Percentiles rank a stretch among this genome's conserved stretches.
These are phyloP conservation scores for Lagorchestes hirsutus DNA, from an alignment of 2,797 vertebrate species.

Conservation along the genomic window DNA sequence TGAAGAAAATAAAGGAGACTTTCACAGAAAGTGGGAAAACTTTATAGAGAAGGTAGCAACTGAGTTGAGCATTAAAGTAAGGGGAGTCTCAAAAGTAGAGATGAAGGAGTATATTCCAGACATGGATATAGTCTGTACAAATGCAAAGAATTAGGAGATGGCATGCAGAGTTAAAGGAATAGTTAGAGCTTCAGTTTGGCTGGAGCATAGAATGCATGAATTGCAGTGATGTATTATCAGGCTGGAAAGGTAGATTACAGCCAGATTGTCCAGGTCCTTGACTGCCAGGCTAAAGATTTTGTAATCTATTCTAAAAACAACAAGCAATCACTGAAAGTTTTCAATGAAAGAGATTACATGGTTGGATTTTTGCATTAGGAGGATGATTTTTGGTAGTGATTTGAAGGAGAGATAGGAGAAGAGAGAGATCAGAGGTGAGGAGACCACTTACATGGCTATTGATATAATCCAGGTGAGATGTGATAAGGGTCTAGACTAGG, in stretches of 20 bases:
- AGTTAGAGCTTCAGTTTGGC: background rate
- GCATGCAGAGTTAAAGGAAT: background rate
- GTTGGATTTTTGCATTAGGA: background rate
- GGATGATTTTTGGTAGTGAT: background rate
- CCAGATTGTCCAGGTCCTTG: background rate
- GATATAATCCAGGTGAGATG: background rate
- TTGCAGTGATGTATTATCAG: no score
- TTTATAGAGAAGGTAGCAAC: background rate
- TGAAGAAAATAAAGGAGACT: slow-evolving; percentile 5
- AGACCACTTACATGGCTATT: background rate
- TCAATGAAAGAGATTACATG: background rate
- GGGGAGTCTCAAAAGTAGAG: background rate
- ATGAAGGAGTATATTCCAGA: background rate
- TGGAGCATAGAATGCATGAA: background rate
- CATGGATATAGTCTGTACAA: background rate
- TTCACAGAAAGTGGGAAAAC: background rate
- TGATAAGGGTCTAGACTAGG: background rate
- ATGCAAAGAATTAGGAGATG: background rate
- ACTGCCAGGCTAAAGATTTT: background rate
- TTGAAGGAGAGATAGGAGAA: background rate
- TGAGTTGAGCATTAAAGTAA: background rate
- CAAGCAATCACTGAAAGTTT: background rate
- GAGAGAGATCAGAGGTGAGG: background rate
- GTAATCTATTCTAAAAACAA: background rate
- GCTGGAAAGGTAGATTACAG: background rate